These are phyloP conservation scores for Notiomystis cincta DNA, from an alignment of 2,113 vertebrate species.

Conservation along the genomic window DNA sequence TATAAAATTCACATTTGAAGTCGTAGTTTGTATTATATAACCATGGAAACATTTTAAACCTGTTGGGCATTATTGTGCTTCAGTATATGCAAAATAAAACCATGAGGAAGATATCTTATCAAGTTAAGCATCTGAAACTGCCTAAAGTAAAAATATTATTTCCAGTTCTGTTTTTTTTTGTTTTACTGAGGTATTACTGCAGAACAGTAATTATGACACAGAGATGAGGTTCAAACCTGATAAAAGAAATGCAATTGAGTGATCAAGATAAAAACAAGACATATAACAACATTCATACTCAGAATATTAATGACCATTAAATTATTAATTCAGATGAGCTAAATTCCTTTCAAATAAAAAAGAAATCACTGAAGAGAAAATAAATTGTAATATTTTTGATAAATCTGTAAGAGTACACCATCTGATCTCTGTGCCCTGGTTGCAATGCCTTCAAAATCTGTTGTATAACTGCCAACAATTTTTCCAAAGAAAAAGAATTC, in stretches of 20 bases:
- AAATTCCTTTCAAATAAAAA: background rate
- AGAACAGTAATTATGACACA: background rate
- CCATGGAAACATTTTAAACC: background rate
- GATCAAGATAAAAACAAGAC: background rate
- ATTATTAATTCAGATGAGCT: background rate
- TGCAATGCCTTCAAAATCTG: background rate
- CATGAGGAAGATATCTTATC: background rate
- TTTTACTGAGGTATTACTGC: background rate
- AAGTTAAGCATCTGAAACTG: background rate
- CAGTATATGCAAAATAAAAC: background rate
- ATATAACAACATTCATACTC: background rate
- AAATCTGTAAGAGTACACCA: background rate
- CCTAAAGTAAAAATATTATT: background rate
- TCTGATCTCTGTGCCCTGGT: background rate
- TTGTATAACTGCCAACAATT: background rate
- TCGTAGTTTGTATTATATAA: background rate
- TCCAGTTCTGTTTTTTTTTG: background rate
- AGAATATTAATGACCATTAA: background rate
- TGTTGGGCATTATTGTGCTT: background rate
- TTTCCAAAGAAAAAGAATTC: background rate
- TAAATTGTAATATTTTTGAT: background rate
- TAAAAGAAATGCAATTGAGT: background rate
- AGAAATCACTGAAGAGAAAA: background rate
- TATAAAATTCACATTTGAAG: background rate
- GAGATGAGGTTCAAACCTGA: background rate